Conservation (phyloP, 1,140 invertebrate genomes). For the Polyergus mexicanus region DNA sequence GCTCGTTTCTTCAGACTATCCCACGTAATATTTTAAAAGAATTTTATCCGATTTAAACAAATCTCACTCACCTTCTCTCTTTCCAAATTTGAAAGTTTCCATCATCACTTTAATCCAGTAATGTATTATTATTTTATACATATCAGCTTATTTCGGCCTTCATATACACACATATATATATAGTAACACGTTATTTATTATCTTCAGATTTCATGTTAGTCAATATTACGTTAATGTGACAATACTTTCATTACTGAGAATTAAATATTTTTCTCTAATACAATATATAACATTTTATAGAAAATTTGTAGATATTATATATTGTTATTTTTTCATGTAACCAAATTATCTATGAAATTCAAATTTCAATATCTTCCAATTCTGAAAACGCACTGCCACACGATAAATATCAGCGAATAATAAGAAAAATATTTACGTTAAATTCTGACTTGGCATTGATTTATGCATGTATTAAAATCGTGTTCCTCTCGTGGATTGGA, state of each 20-base stretch:
- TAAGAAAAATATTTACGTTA: not conserved
- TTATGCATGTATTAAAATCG: not conserved
- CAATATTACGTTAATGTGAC: not conserved
- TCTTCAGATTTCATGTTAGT: constrained; percentile 2
- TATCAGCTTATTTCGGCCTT: not conserved
- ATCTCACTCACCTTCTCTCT: constrained; percentile 6
- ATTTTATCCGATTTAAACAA: constrained; percentile 14
- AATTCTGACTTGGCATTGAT: not conserved
- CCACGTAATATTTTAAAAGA: constrained; percentile 1
- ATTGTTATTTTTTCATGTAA: not conserved
- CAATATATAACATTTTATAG: not conserved
- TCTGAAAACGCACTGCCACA: not conserved
- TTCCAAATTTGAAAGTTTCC: not conserved
- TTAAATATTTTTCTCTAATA: too few species aligned
- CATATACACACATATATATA: too few species aligned
- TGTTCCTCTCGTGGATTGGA: not conserved
- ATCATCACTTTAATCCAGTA: not conserved
- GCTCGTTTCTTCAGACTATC: not conserved
- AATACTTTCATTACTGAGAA: too few species aligned
- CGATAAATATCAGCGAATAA: not conserved
- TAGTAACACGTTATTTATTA: not conserved
- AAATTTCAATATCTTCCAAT: not conserved
- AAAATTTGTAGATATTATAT: not conserved
- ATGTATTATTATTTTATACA: not conserved
- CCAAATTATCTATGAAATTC: not conserved